A percentile compares a stretch with the other conserved stretches of the same genome.
phyloP scores from a whole-genome alignment of 2,888 invertebrate species.

The Eristalis pertinax region DNA sequence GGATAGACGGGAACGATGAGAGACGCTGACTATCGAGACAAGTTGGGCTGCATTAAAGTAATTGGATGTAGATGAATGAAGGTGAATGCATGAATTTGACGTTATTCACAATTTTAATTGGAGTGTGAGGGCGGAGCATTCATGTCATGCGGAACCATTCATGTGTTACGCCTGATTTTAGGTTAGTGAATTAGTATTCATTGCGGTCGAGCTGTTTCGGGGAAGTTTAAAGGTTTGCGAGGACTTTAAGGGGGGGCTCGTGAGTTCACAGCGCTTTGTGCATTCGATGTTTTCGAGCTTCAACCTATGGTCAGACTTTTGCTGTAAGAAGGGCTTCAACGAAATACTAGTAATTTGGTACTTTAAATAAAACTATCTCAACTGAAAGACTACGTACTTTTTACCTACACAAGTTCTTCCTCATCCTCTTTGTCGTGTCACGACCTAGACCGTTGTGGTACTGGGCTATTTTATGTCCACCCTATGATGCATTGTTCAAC shows the following conservation, averaged over 20 bases:
- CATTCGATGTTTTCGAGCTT: too few relatives aligned
- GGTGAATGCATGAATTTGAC: slow-evolving; percentile 58
- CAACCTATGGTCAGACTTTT: too few relatives aligned
- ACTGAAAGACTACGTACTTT: too few relatives aligned
- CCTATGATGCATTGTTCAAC: too few relatives aligned
- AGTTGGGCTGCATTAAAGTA: slow-evolving; percentile 42
- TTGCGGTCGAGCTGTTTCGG: slow-evolving; percentile 12
- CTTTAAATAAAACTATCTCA: too few relatives aligned
- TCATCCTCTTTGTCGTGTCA: too few relatives aligned
- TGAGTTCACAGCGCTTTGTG: background rate
- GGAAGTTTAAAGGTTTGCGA: background rate
- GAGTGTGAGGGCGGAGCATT: slow-evolving; percentile 8
- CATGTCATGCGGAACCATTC: slow-evolving; percentile 11
- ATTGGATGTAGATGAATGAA: slow-evolving; percentile 57
- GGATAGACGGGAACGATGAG: background rate
- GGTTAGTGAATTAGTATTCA: slow-evolving; percentile 32
- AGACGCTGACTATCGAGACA: slow-evolving; percentile 2
- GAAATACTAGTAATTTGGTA: too few relatives aligned
- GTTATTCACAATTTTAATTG: slow-evolving; percentile 55
- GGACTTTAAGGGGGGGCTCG: background rate
- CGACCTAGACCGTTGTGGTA: too few relatives aligned
- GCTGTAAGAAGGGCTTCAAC: too few relatives aligned
- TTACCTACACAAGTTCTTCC: too few relatives aligned
- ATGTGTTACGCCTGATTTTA: slow-evolving; percentile 9
- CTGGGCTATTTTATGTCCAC: too few relatives aligned